Evolutionary conservation across 2,113 vertebrate species (phyloP), one percentile per base, ranked within the genome.

Genomic region (Crocuta crocuta): DNA sequence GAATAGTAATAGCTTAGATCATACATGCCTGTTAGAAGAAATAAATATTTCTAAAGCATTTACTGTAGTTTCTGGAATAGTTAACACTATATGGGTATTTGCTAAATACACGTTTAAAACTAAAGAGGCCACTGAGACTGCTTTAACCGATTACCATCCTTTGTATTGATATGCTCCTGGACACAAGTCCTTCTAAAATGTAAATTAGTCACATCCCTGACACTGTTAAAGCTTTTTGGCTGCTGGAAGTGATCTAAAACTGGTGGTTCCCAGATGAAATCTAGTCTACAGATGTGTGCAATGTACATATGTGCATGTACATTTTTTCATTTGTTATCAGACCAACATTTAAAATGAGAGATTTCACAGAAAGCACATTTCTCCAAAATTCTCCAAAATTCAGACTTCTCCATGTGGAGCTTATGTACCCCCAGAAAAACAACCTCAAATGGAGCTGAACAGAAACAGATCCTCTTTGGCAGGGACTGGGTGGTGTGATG

Each of bases 281-380:
- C 43, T 3, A 28, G 55, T 45, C 53, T 61, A 50, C 68, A 66
- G 23, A 82, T 9, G 7, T 82, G 71, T 35, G 28, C 28, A 39
- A n/a, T 50, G 16, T 50, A 3, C 28, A 4, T 33, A 8, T n/a
- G 31, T 39, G 10, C 10, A 35, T 11, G 26, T 43, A 15, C 48
- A 4, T 94, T 89, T 84, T 85, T 73, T 71, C 35, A 10, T 48
- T 63, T 80, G 15, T 39, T 63, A 35, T 19, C 81, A 33, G 31
- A 26, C 31, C 53, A 89, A 70, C n/a, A 87, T 45, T 43, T 86
- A 84, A 94, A 94, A 92, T 5, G 10, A 97, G 71, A 91, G 65
- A 79, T 58, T 94, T 86, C 43, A 79, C 35, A 28, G 58, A 78
- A 86, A 95, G 63, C 55, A 11, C 80, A 84, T 95, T 87, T 74